Conservation (phyloP, 1,140 invertebrate genomes). For the Elysia chlorotica region DNA sequence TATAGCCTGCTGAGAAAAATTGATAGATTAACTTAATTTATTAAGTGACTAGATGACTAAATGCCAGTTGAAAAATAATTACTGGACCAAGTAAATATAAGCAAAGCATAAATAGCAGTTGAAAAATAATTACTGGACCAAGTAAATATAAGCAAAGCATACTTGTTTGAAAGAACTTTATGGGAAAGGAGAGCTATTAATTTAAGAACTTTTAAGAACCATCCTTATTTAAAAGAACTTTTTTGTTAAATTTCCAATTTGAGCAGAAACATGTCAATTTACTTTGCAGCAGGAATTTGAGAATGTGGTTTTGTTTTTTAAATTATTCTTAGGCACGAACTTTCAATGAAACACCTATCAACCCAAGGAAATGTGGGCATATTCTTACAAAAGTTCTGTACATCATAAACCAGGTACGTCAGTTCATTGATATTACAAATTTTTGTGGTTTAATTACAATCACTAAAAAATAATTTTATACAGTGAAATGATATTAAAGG, state of each 20-base stretch:
- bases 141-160: neutral
- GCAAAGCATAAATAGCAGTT: too few relatives aligned
- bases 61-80: too few relatives aligned
- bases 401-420: constrained; percentile 79
- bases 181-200: neutral
- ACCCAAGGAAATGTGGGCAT: constrained; percentile 93
- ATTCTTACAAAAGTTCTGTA: constrained; percentile 97
- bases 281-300: neutral
- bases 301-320: neutral
- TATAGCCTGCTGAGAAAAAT: too few relatives aligned
- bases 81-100: neutral
- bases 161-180: neutral
- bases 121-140: too few relatives aligned
- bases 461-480: neutral
- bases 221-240: neutral
- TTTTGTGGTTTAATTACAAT: neutral
- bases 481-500: neutral
- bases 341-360: constrained; percentile 97
- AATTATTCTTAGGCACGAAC: constrained; percentile 70
- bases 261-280: neutral
- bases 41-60: too few relatives aligned
- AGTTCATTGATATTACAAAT: neutral
- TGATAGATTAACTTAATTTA: too few relatives aligned
- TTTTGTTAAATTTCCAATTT: neutral
- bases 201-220: too few relatives aligned